A percentile compares a stretch with the other conserved stretches of the same genome.
Conservation (phyloP, 2,113 vertebrate species). For the Mobula hypostoma region DNA sequence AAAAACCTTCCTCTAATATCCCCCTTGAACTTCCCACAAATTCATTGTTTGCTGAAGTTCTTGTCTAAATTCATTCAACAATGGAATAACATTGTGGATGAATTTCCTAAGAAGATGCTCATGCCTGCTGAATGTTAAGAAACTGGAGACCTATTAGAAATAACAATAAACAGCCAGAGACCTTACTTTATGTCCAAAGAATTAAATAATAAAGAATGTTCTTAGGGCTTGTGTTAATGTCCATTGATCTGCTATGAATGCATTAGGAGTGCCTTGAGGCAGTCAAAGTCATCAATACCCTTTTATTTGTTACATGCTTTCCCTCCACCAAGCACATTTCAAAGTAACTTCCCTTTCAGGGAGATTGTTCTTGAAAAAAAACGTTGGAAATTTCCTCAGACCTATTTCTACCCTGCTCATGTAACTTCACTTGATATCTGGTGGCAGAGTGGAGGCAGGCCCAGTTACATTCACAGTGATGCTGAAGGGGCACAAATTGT, state of each 20-base stretch:
- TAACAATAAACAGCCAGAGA: slow-evolving; percentile 30
- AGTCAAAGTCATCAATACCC: slow-evolving; percentile 31
- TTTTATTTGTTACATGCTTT: slow-evolving; percentile 34
- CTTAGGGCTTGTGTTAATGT: slow-evolving; percentile 37
- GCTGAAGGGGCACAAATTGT: neutral
- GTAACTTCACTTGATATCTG: neutral
- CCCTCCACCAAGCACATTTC: slow-evolving; percentile 2
- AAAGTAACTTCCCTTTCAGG: neutral
- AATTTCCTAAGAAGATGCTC: slow-evolving; percentile 22
- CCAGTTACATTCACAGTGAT: neutral
- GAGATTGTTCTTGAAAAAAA: neutral
- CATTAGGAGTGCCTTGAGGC: slow-evolving; percentile 30
- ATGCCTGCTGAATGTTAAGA: slow-evolving; percentile 27
- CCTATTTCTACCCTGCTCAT: neutral
- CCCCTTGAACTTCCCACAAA: too few relatives aligned
- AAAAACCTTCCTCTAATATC: too few relatives aligned
- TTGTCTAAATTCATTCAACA: neutral
- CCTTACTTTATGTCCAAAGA: slow-evolving; percentile 36
- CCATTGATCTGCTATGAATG: slow-evolving; percentile 37
- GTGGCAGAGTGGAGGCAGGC: neutral
- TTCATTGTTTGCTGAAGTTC: neutral
- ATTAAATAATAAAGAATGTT: slow-evolving; percentile 37
- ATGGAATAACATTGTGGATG: slow-evolving; percentile 17
- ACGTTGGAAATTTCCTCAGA: slow-evolving; percentile 7
- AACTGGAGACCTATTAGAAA: slow-evolving; percentile 12